Base-by-base conservation (phyloP, 2,888 invertebrate genomes). In the Cantharis nigra region DNA sequence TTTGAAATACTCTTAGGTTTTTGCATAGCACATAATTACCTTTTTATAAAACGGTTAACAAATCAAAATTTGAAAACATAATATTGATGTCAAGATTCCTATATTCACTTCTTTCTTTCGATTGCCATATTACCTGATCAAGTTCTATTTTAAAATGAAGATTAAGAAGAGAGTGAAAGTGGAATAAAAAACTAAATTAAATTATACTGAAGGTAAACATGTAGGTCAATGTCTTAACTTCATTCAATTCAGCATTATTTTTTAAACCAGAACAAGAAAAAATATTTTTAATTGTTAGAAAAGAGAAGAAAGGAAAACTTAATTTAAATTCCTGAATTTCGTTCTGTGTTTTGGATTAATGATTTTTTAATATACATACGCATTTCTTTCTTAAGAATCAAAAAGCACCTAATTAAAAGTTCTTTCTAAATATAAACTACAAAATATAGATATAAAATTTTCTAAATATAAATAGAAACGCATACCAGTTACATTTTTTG, bases 141-240 rank as follows among this genome's bases (percentile, higher is more conserved):
- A 33, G 33, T 33, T 33, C 5, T 5, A n/a, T 49, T 49, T 49
- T 9, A 7, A 13, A n/a, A 49, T 49, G 49, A 49, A 49, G n/a
- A 67, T 7, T n/a, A 5, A 13, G 3, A 23, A 67, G 65, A 67
- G 65, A 67, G 65, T 67, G 65, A 67, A 67, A 67, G 65, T 67
- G 65, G n/a, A 23, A 23, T 23, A 67, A 13, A 65, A 26, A 67
- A 23, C 9, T 23, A 9, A 67, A 23, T 67, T 20, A 23, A 67
- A 67, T 26, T 23, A 67, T 23, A 67, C 26, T 67, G 65, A 67
- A 67, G 65, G 65, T 67, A 26, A 67, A 67, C 65, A 67, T 67
- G 65, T 67, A 67, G 65, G 65, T 67, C 65, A 67, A 67, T 67
- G 65, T 67, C 65, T 67, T n/a, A 67, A n/a, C 65, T 67, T 67